Percentiles rank a stretch among this genome's conserved stretches.
These are phyloP conservation scores for Alethe diademata DNA, from an alignment of 2,113 vertebrate genomes.

Conservation along the genomic window DNA sequence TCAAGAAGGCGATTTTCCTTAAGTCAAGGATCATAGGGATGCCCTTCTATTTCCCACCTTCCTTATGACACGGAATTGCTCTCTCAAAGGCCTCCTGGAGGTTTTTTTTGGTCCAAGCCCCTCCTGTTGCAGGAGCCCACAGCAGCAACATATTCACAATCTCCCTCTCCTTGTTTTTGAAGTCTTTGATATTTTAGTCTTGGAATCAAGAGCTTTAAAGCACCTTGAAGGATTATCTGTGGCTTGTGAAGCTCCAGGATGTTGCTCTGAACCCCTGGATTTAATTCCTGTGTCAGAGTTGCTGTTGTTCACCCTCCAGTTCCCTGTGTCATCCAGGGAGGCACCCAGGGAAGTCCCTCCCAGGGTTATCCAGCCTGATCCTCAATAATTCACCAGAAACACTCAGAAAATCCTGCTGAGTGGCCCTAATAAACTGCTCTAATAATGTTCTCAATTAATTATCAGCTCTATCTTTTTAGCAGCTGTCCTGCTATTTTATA, in stretches of 20 bases:
- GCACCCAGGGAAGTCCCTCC: neutral
- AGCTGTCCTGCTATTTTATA: neutral
- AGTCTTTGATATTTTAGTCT: neutral
- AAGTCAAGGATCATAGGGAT: neutral
- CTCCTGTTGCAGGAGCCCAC: neutral
- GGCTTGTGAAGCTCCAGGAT: neutral
- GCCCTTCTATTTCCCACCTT: neutral
- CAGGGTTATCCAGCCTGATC: neutral
- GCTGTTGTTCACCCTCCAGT: neutral
- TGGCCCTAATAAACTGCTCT: neutral
- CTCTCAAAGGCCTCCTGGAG: neutral
- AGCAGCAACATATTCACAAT: neutral
- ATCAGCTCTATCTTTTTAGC: neutral
- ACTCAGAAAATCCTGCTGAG: neutral
- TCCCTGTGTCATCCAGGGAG: accelerated
- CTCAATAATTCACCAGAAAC: neutral
- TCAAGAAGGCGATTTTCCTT: neutral
- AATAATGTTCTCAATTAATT: neutral
- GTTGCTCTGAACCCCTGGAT: neutral
- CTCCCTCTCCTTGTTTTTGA: neutral
- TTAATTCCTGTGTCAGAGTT: neutral
- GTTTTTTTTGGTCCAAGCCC: neutral
- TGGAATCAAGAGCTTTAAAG: neutral
- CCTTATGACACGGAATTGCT: neutral
- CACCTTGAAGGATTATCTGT: neutral